Conservation (phyloP, 2,888 invertebrate species). For the Eupeodes latifasciatus region DNA sequence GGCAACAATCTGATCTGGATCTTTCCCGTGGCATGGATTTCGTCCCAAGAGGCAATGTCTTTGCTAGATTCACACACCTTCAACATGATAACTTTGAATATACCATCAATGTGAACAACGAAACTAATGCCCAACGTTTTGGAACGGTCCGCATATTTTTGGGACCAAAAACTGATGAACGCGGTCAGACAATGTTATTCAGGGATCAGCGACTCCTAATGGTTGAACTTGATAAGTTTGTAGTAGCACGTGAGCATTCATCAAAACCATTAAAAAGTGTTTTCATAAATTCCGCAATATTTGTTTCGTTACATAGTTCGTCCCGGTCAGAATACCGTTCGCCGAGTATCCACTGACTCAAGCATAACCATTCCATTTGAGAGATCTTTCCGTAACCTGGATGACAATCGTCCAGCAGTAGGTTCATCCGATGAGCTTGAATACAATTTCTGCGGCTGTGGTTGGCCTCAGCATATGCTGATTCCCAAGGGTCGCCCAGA, state of each 20-base stretch:
- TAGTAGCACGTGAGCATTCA: conserved; percentile 85
- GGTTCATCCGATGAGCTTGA: conserved; percentile 85
- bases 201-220: conserved; percentile 87
- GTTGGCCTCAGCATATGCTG: conserved; percentile 94
- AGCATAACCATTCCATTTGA: conserved; percentile 94
- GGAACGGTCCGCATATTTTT: conserved; percentile 89
- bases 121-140: conserved; percentile 84
- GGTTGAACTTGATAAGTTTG: conserved; percentile 89
- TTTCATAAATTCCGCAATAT: not conserved
- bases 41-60: conserved; percentile 89
- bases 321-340: conserved; percentile 88
- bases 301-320: conserved; percentile 85
- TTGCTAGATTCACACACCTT: conserved; percentile 90
- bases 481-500: conserved; percentile 88
- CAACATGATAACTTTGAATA: conserved; percentile 90
- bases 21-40: conserved; percentile 93
- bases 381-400: conserved; percentile 90
- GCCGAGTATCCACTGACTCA: conserved; percentile 88
- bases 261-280: not conserved
- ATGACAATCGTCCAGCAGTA: conserved; percentile 86
- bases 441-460: conserved; percentile 95
- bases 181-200: conserved; percentile 86
- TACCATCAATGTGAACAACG: conserved; percentile 87
- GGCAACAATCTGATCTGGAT: conserved; percentile 92
- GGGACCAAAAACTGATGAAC: conserved; percentile 88